Base-by-base conservation (phyloP, 2,797 vertebrate species). In the Acrossocheilus fasciatus region DNA sequence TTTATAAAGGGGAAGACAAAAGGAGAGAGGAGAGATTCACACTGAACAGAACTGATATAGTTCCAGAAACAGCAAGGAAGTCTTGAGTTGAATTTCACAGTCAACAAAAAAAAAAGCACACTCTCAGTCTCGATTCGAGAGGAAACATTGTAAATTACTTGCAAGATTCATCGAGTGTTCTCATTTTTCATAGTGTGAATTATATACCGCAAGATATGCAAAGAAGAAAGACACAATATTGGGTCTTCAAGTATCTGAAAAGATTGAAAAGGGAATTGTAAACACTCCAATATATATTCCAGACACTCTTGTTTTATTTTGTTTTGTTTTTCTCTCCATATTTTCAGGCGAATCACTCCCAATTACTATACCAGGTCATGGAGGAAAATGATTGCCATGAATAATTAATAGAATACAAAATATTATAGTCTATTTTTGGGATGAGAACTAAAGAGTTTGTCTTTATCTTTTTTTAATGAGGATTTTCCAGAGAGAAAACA, bases 211-310 rank as follows among this genome's bases (percentile, higher is more conserved):
- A 84, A 54, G 34, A 77, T 68, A 52, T 84, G 62, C 74, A 84
- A 69, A 43, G 62, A 41, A 20, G 68, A 52, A 66, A 41, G 59
- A 84, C 68, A 54, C 10, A 26, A 66, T 26, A n/a, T 14, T 17
- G 72, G 26, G 11, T 26, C 14, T 62, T 86, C 54, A 43, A 85
- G 84, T 80, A 50, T 41, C 68, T 20, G 52, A 73, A 85, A 59
- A 47, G 52, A 80, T 73, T 73, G 84, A 18, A 45, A 80, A 80
- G 52, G 52, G 41, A 85, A 80, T 85, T 80, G 68, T 43, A 64
- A 62, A 64, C 77, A 80, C 76, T 73, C 41, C 30, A 45, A 72
- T 8, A 59, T 77, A 18, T 47, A 57, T 70, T 85, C 74, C 62
- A 70, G 76, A 85, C 26, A 72, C 18, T 26, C 50, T 43, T 43